Conservation (phyloP, 2,113 vertebrate genomes). For the Heterotilapia buettikoferi region DNA sequence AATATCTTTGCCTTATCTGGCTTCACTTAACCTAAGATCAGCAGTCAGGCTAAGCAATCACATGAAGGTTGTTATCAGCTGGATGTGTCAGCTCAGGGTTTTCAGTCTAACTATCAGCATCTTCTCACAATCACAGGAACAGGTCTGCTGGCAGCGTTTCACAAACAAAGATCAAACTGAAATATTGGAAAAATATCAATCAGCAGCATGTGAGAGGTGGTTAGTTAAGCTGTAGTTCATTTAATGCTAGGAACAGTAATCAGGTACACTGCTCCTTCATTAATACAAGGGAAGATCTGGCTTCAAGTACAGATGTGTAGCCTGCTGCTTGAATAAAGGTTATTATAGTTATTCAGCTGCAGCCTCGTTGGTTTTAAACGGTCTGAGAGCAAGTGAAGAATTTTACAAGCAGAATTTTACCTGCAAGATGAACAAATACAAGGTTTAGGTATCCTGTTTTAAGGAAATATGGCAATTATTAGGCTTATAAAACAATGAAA, state of each 20-base stretch:
- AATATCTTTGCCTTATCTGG: neutral
- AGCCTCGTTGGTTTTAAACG: rapidly evolving
- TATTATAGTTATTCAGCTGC: neutral
- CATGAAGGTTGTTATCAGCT: neutral
- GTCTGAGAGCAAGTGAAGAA: neutral
- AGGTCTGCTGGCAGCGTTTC: neutral
- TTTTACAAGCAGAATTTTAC: neutral
- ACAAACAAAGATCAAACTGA: neutral
- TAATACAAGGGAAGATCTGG: neutral
- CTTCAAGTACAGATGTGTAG: neutral
- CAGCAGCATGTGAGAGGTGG: rapidly evolving
- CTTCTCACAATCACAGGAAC: neutral
- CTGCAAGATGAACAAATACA: neutral
- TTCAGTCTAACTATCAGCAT: neutral
- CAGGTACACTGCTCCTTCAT: neutral
- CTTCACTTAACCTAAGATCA: neutral
- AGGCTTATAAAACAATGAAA: neutral
- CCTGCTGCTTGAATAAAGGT: neutral
- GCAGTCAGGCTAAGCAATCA: neutral
- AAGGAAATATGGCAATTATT: neutral
- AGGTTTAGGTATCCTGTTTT: rapidly evolving
- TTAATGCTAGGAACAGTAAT: neutral
- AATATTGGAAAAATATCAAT: neutral
- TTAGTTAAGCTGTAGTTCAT: neutral
- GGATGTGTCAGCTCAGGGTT: neutral